These are phyloP conservation scores for Eurystomus gularis DNA, from an alignment of 2,113 vertebrate species.

Conservation along the genomic window DNA sequence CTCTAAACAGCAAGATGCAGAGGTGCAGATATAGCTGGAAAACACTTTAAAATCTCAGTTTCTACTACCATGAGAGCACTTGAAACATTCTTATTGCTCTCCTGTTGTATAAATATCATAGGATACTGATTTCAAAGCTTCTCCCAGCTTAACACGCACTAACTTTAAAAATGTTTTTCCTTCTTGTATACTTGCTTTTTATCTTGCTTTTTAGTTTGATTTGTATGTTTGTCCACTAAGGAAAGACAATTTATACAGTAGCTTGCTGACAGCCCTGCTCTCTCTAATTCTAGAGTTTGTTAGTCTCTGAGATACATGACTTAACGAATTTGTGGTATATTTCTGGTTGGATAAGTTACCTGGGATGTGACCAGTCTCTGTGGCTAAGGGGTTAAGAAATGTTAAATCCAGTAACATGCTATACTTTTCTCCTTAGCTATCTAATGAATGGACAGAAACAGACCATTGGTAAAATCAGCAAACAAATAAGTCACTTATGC, in stretches of 20 bases:
- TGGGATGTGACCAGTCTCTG: background rate
- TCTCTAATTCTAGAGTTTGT: background rate
- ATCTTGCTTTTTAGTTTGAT: background rate
- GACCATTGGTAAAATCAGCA: background rate
- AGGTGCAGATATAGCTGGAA: background rate
- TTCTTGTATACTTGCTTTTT: background rate
- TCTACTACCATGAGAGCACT: background rate
- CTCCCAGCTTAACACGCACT: background rate
- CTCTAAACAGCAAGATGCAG: background rate
- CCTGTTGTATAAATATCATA: background rate
- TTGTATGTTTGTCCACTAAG: background rate
- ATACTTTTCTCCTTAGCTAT: background rate
- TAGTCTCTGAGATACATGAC: background rate
- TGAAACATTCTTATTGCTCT: background rate
- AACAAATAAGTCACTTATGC: background rate
- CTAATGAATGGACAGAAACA: background rate
- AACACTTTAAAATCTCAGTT: background rate
- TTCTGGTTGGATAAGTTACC: background rate
- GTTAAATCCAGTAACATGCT: background rate
- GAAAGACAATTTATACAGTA: background rate
- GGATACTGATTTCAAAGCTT: background rate
- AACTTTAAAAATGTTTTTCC: background rate
- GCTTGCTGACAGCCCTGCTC: background rate
- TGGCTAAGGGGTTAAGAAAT: background rate
- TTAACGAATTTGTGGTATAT: background rate